Conservation (phyloP, 2,888 invertebrate genomes). For the Plusia festucae region DNA sequence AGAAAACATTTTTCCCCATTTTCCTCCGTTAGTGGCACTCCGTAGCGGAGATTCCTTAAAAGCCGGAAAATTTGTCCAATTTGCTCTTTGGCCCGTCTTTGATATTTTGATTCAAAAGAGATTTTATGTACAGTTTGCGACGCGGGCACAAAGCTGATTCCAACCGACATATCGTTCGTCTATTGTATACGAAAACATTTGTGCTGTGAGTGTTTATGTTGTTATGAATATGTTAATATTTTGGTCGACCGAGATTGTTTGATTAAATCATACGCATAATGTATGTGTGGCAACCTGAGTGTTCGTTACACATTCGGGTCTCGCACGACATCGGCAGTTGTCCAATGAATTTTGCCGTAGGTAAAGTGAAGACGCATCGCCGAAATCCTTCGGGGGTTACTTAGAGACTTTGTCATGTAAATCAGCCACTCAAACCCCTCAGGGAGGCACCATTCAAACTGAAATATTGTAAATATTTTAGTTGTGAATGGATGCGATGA, state of each 20-base stretch:
- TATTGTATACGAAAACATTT: constrained; percentile 49
- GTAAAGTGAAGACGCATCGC: constrained; percentile 63
- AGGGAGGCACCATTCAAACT: constrained; percentile 74
- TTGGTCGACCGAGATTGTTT: constrained; percentile 23
- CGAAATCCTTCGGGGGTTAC: constrained; percentile 78
- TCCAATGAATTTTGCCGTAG: constrained; percentile 62
- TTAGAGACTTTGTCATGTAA: constrained; percentile 85
- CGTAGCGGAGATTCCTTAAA: constrained; percentile 69
- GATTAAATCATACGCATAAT: constrained; percentile 47
- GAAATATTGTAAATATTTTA: constrained; percentile 83
- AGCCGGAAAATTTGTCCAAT: constrained; percentile 81
- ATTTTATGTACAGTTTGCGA: constrained; percentile 63
- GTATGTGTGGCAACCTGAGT: constrained; percentile 36
- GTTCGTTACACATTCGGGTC: constrained; percentile 55
- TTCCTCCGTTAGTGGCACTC: constrained; percentile 65
- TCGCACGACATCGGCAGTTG: constrained; percentile 48
- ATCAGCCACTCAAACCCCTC: constrained; percentile 78
- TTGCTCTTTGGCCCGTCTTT: constrained; percentile 71
- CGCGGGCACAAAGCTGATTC: constrained; percentile 66
- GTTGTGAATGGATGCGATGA: constrained; percentile 65
- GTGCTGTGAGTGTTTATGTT: constrained; percentile 8
- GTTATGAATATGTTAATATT: constrained; percentile 19
- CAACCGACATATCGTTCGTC: constrained; percentile 41
- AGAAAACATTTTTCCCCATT: constrained; percentile 67
- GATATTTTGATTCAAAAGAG: constrained; percentile 75